Evolutionary conservation across 2,888 invertebrate genomes (phyloP).

Genomic region (Marasmarcha lunaedactyla): DNA sequence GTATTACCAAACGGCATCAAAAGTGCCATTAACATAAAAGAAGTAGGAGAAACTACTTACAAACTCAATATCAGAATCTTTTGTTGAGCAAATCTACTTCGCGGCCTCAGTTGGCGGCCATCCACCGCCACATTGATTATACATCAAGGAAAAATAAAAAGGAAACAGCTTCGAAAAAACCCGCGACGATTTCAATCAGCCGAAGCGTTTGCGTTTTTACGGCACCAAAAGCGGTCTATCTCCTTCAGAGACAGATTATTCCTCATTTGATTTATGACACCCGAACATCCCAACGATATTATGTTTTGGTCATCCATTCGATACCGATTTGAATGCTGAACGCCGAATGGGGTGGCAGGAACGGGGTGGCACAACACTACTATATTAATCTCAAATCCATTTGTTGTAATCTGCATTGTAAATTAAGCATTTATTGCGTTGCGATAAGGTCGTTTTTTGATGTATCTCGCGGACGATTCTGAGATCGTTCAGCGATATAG

Average conservation of each 20-base stretch:
- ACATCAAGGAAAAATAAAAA: conserved; percentile 66
- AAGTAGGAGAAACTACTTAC: conserved; percentile 63
- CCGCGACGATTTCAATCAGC: conserved; percentile 67
- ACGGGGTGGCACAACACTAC: conserved; percentile 60
- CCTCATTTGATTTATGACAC: conserved; percentile 71
- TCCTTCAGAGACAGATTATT: conserved; percentile 71
- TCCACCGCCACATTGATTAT: conserved; percentile 70
- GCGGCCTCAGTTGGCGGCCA: conserved; percentile 50
- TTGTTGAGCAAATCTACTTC: conserved; percentile 65
- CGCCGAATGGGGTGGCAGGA: conserved; percentile 64
- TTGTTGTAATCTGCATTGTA: conserved; percentile 62
- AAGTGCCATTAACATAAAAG: conserved; percentile 65
- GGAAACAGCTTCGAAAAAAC: conserved; percentile 59
- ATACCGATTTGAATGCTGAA: conserved; percentile 71
- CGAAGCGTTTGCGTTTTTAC: conserved; percentile 70
- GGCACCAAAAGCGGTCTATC: conserved; percentile 60
- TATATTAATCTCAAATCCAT: conserved; percentile 71
- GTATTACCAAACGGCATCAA: conserved; percentile 51
- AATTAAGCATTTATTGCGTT: conserved; percentile 33
- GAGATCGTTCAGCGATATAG: conserved; percentile 64
- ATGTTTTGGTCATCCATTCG: conserved; percentile 72
- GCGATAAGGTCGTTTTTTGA: conserved; percentile 47
- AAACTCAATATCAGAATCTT: conserved; percentile 67
- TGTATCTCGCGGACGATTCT: conserved; percentile 52
- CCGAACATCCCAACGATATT: conserved; percentile 69